Conservation (phyloP, 2,888 invertebrate species). For the Tromatobia lineatoria region DNA sequence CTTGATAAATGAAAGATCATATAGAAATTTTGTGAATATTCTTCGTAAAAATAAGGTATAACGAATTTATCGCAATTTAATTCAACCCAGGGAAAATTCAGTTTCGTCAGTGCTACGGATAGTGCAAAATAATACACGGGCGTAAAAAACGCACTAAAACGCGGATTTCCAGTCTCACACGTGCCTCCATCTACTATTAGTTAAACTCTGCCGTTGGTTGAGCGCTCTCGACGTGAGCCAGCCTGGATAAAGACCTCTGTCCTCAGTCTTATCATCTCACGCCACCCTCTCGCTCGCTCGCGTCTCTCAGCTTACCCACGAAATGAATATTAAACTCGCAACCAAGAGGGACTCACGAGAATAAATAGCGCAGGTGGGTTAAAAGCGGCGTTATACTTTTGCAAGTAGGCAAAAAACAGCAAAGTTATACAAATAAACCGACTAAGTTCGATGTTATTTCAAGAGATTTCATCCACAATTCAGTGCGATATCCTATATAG, state of each 20-base stretch:
- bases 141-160: background rate
- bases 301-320: conserved; percentile 67
- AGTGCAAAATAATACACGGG: background rate
- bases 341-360: conserved; percentile 60
- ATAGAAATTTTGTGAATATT: too few relatives aligned
- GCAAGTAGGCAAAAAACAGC: conserved; percentile 40
- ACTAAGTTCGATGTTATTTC: conserved; percentile 36
- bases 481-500: background rate
- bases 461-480: conserved; percentile 12
- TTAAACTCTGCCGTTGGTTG: conserved; percentile 15
- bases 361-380: background rate
- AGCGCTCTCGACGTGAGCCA: conserved; percentile 38
- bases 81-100: background rate
- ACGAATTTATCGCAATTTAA: too few relatives aligned
- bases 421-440: conserved; percentile 47
- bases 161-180: conserved; percentile 1
- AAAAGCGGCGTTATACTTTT: conserved; percentile 21
- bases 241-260: conserved; percentile 71
- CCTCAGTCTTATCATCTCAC: conserved; percentile 71
- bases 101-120: background rate
- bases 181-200: background rate
- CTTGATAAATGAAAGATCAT: too few relatives aligned
- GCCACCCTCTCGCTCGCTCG: conserved; percentile 49
- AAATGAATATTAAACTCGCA: conserved; percentile 76
- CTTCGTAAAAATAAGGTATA: too few relatives aligned